Conservation (phyloP, 2,113 vertebrate genomes). For the Prionailurus viverrinus region DNA sequence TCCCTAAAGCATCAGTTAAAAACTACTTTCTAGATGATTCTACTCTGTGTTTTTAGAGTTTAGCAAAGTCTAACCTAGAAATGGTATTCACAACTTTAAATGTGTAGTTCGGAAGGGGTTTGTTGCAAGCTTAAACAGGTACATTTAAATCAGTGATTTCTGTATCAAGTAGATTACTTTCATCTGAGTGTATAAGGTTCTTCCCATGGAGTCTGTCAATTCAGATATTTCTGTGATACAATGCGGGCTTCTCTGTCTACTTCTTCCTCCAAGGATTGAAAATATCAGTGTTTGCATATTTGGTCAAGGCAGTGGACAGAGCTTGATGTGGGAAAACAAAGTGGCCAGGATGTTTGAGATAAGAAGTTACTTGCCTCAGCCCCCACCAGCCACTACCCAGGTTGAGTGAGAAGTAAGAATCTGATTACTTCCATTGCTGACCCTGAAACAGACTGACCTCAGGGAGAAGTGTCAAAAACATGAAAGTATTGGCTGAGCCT, state of each 20-base stretch:
- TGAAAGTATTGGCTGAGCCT: neutral
- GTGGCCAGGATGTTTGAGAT: neutral
- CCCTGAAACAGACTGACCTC: neutral
- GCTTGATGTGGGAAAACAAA: neutral
- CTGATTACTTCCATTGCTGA: neutral
- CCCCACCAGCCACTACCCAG: neutral
- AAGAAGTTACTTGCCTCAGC: neutral
- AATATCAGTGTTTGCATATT: neutral
- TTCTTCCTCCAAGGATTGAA: neutral
- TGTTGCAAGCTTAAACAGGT: conserved; percentile 2
- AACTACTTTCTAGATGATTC: neutral
- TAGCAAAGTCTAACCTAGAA: neutral
- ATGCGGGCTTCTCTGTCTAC: neutral
- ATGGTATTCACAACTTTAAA: conserved; percentile 44
- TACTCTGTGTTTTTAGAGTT: neutral
- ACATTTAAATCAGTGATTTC: neutral
- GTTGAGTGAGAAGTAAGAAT: neutral
- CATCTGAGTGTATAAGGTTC: neutral
- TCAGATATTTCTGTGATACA: neutral
- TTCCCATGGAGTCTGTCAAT: neutral
- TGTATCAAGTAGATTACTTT: neutral
- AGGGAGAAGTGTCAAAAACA: neutral
- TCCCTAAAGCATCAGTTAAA: conserved; percentile 25
- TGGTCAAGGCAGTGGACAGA: neutral
- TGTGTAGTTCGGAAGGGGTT: neutral